Evolutionary conservation across 2,888 invertebrate species (phyloP).

Genomic region (Frankliniella intonsa): DNA sequence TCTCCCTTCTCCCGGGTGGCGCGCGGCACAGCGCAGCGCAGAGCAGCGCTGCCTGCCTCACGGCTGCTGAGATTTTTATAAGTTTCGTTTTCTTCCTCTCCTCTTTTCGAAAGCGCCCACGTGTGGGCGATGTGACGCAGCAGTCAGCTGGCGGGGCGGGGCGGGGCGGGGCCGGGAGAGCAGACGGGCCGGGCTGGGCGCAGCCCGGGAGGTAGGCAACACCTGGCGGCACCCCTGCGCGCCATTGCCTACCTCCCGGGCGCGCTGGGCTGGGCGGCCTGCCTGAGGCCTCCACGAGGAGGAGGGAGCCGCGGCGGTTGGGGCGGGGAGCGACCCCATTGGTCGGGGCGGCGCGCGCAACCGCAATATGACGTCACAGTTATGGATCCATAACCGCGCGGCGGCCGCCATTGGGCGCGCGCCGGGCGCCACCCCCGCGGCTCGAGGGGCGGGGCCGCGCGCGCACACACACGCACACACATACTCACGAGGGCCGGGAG

Average conservation of each 20-base stretch:
- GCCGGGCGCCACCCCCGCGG: background rate
- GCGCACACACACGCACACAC: background rate
- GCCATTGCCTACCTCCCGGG: background rate
- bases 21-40: background rate
- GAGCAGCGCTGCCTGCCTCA: background rate
- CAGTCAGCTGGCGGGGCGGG: no score
- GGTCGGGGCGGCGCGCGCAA: background rate
- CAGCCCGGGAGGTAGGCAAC: background rate
- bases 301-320: background rate
- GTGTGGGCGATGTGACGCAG: no score
- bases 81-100: background rate
- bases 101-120: background rate
- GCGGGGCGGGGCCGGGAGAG: no score
- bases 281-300: background rate
- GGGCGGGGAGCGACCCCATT: background rate
- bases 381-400: constrained; percentile 8
- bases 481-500: background rate
- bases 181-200: no score
- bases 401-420: background rate
- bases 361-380: constrained; percentile 19
- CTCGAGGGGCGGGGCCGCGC: background rate
- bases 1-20: background rate
- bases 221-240: background rate
- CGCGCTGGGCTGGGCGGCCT: background rate
- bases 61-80: constrained; percentile 13